Percentiles rank a stretch among this genome's conserved stretches.
These are phyloP conservation scores for Cavia porcellus DNA, from an alignment of 2,113 vertebrate genomes.

Conservation along the genomic window DNA sequence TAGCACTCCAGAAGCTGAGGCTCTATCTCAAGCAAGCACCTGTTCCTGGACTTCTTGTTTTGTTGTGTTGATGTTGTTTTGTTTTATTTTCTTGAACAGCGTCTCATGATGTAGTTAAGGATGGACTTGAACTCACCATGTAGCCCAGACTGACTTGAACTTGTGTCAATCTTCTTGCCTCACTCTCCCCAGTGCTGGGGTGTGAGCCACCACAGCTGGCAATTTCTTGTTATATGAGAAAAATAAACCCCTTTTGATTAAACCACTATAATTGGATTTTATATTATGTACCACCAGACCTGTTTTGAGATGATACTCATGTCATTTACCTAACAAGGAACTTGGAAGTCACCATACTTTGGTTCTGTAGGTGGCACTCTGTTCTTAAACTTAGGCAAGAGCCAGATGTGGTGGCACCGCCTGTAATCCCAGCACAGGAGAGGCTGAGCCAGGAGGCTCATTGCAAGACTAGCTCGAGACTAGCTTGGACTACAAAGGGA, in stretches of 20 bases:
- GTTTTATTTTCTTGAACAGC: too few species aligned
- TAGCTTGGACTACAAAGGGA: too few species aligned
- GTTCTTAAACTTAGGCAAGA: background rate
- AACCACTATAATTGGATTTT: background rate
- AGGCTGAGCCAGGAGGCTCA: too few species aligned
- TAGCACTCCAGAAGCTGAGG: background rate
- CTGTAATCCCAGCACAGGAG: too few species aligned
- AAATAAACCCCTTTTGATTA: slow-evolving; percentile 32
- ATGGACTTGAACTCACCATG: too few species aligned
- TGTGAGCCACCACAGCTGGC: background rate
- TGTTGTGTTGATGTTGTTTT: background rate
- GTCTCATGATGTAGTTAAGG: too few species aligned
- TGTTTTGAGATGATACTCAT: slow-evolving; percentile 14
- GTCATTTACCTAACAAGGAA: slow-evolving; percentile 24
- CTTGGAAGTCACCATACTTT: background rate
- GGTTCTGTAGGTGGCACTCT: background rate
- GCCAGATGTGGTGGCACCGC: too few species aligned
- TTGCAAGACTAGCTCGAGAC: too few species aligned
- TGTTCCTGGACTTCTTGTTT: background rate
- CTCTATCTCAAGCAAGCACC: background rate
- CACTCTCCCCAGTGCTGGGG: background rate
- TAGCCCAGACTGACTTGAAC: background rate
- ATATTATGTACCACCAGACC: background rate
- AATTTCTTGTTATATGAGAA: slow-evolving; percentile 22
- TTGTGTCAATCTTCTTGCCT: background rate